These are phyloP conservation scores for Eulithis prunata DNA, from an alignment of 2,888 invertebrate genomes.

Conservation along the genomic window DNA sequence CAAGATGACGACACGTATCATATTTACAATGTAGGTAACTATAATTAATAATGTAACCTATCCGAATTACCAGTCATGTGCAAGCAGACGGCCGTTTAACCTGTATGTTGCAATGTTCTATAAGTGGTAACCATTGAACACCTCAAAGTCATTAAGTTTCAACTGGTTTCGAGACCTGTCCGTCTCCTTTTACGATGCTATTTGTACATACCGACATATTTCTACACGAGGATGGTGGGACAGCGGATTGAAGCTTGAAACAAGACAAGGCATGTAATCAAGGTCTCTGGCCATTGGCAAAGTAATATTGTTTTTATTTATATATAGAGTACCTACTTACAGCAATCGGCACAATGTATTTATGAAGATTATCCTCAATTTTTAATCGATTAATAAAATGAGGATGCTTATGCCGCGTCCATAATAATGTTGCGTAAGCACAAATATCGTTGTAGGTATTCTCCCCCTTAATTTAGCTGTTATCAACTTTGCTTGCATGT, in stretches of 20 bases:
- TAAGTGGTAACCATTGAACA: conserved; percentile 52
- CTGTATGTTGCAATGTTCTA: conserved; percentile 50
- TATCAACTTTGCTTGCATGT: too few species aligned
- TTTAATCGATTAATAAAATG: too few species aligned
- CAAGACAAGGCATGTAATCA: not conserved
- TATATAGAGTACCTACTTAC: not conserved
- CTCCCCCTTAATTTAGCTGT: too few species aligned
- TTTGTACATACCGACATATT: conserved; percentile 56
- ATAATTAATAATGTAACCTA: conserved; percentile 17
- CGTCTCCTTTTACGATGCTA: conserved; percentile 61
- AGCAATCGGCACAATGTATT: too few species aligned
- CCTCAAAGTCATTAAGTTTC: conserved; percentile 53
- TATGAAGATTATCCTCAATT: not conserved
- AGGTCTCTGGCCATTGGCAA: conserved; percentile 10
- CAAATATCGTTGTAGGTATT: too few species aligned
- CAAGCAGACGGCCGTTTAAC: conserved; percentile 33
- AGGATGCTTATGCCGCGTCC: too few species aligned
- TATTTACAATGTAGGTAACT: conserved; percentile 1
- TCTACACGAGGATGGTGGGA: conserved; percentile 34
- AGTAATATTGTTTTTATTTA: not conserved
- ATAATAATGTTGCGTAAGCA: not conserved
- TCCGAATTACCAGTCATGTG: conserved; percentile 23
- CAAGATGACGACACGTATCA: not conserved
- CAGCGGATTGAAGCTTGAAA: conserved; percentile 15
- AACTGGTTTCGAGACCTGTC: conserved; percentile 60